Percentiles rank a stretch among this genome's conserved stretches.
These are phyloP conservation scores for Prosapia bicincta DNA, from an alignment of 2,888 invertebrate species.

Conservation along the genomic window DNA sequence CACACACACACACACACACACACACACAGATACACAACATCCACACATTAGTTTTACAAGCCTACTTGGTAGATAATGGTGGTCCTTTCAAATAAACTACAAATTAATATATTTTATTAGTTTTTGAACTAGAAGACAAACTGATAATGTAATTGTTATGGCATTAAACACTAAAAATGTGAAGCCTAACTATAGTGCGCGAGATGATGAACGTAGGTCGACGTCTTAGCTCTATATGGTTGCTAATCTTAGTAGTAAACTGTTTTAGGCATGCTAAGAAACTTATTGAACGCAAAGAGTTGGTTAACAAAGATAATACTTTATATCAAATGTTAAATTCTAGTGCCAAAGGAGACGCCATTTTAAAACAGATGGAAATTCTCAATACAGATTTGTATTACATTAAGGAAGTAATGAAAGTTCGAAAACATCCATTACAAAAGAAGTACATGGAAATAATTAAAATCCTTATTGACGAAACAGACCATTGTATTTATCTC, in stretches of 20 bases:
- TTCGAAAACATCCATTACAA: neutral
- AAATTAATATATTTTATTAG: no score
- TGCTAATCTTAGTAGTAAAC: neutral
- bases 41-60: no score
- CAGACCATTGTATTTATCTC: neutral
- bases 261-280: neutral
- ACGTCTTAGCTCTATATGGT: neutral
- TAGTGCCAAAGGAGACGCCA: neutral
- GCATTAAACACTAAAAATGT: no score
- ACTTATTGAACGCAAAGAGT: neutral
- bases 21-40: no score
- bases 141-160: no score
- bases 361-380: neutral
- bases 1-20: no score
- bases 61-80: no score
- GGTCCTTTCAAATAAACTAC: no score
- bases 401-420: neutral
- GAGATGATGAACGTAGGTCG: neutral
- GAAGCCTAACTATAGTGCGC: no score
- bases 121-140: no score
- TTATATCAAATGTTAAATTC: neutral
- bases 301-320: neutral
- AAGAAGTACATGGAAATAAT: neutral
- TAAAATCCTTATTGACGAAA: neutral
- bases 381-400: neutral